A percentile compares a stretch with the other conserved stretches of the same genome.
phyloP scores from a whole-genome alignment of 1,140 invertebrate genomes.

The Monomorium pharaonis region DNA sequence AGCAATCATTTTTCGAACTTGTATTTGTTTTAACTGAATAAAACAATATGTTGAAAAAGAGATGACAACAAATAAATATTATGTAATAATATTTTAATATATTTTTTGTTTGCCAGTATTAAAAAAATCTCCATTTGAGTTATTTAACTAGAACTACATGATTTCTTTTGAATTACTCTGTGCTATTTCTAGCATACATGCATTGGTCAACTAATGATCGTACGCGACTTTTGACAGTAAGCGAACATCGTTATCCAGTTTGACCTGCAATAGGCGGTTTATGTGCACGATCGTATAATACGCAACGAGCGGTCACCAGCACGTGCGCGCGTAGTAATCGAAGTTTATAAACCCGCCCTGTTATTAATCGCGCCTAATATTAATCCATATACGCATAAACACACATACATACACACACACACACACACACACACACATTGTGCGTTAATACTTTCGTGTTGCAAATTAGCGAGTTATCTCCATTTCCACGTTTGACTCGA shows the following conservation, averaged over 20 bases:
- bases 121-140: neutral
- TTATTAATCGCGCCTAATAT: constrained; percentile 51
- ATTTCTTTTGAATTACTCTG: neutral
- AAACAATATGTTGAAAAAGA: neutral
- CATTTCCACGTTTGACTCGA: neutral
- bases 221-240: constrained; percentile 44
- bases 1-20: neutral
- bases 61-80: neutral
- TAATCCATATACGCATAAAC: neutral
- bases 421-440: neutral
- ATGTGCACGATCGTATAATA: constrained; percentile 52
- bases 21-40: neutral
- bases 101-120: neutral
- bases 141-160: neutral
- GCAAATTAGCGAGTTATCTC: constrained; percentile 5
- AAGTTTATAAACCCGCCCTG: constrained; percentile 43
- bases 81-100: neutral
- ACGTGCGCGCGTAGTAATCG: constrained; percentile 28
- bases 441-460: constrained; percentile 9
- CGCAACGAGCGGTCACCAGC: constrained; percentile 19
- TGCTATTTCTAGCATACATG: neutral
- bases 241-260: constrained; percentile 52
- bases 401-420: neutral
- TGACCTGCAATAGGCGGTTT: constrained; percentile 44
- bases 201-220: neutral